phyloP scores from a whole-genome alignment of 92 coral and sea anemone species.

The Umimayanthus kanabou region DNA sequence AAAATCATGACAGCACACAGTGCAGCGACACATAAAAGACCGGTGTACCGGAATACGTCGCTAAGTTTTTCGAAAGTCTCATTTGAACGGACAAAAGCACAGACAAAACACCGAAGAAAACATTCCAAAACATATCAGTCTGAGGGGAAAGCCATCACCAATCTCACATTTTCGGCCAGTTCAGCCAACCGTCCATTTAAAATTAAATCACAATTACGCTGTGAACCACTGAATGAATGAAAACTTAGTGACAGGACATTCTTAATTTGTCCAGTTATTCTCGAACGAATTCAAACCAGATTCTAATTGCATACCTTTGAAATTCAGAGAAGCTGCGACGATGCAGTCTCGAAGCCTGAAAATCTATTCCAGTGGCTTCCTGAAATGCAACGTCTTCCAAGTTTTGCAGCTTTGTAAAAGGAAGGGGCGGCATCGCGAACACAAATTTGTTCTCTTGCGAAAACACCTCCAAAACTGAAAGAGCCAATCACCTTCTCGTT shows the following conservation, averaged over 20 bases:
- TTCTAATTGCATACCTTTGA: constrained; percentile 52
- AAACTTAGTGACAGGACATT: neutral
- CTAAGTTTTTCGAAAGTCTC: neutral
- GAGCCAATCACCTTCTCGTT: constrained; percentile 28
- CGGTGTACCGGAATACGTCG: neutral
- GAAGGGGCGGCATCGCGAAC: constrained; percentile 66
- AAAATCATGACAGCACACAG: neutral
- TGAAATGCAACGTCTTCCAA: constrained; percentile 69
- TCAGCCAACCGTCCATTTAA: constrained; percentile 37
- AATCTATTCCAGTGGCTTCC: constrained; percentile 57
- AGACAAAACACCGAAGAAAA: neutral
- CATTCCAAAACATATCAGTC: constrained; percentile 10
- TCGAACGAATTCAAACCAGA: neutral
- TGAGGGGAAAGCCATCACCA: constrained; percentile 25
- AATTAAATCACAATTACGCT: constrained; percentile 20
- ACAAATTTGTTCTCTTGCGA: constrained; percentile 79
- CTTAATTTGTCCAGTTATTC: neutral
- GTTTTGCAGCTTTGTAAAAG: constrained; percentile 74
- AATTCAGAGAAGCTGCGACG: constrained; percentile 71
- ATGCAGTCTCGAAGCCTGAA: constrained; percentile 80
- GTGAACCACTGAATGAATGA: constrained; percentile 36
- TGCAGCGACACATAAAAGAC: neutral
- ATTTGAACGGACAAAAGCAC: neutral
- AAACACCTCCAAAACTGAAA: constrained; percentile 49
- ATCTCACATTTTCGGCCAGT: constrained; percentile 7